Conservation (phyloP, 2,797 vertebrate genomes). For the Octomys mimax region DNA sequence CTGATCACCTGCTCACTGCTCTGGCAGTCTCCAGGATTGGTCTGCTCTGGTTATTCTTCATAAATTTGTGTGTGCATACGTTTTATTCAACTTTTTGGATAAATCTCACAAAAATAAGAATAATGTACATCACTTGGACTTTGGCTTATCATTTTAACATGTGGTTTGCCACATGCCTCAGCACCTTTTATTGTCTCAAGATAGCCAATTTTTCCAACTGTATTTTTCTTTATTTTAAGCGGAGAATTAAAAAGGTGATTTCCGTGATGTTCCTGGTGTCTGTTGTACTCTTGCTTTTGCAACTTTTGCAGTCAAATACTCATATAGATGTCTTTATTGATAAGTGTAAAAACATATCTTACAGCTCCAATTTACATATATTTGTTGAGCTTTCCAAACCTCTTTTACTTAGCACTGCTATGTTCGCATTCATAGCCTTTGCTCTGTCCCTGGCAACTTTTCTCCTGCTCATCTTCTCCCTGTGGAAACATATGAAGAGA, state of each 20-base stretch:
- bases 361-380: not conserved
- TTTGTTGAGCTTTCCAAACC: not conserved
- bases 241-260: not conserved
- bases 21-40: not conserved
- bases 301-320: not conserved
- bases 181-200: conserved; percentile 54
- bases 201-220: conserved; percentile 40
- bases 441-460: not conserved
- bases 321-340: not conserved
- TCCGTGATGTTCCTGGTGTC: not conserved
- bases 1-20: not conserved
- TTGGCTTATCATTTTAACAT: conserved; percentile 29
- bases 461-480: conserved; percentile 4
- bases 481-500: conserved; percentile 13
- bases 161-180: conserved; percentile 50
- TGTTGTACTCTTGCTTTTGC: not conserved
- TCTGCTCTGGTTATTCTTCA: not conserved
- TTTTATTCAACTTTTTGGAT: not conserved
- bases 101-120: not conserved
- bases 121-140: not conserved
- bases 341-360: not conserved
- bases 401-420: not conserved
- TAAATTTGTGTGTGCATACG: accelerated
- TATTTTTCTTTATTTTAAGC: conserved; percentile 27
- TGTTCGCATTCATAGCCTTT: not conserved